A percentile compares a stretch with the other conserved stretches of the same genome.
These are phyloP conservation scores for Benitochromis conjunctus DNA, from an alignment of 2,113 vertebrate genomes.

Conservation along the genomic window DNA sequence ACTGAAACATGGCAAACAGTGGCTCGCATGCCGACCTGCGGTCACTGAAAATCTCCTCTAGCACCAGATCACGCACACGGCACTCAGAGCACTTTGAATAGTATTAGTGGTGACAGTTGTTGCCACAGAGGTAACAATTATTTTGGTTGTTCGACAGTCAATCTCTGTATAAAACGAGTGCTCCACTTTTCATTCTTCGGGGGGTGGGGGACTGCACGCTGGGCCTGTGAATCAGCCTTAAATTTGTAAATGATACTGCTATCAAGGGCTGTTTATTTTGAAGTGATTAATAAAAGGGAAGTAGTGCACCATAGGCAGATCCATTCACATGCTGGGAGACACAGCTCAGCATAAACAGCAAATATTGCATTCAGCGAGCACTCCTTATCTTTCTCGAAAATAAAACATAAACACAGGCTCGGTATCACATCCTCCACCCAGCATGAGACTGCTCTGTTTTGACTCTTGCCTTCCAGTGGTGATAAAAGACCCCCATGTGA, in stretches of 20 bases:
- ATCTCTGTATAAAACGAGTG: neutral
- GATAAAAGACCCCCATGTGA: conserved; percentile 1
- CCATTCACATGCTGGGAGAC: neutral
- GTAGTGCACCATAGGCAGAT: neutral
- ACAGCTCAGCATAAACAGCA: neutral
- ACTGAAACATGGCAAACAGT: neutral
- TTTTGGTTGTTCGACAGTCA: conserved; percentile 1
- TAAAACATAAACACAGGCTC: neutral
- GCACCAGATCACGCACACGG: neutral
- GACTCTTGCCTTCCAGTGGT: neutral
- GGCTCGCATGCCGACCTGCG: neutral
- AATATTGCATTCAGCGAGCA: neutral
- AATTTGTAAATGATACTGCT: conserved; percentile 30
- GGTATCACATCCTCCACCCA: neutral
- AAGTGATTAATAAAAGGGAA: neutral
- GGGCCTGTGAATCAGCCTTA: conserved; percentile 30
- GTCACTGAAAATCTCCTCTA: neutral
- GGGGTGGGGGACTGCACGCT: neutral
- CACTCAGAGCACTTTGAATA: neutral
- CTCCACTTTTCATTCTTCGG: neutral
- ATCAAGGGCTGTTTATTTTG: neutral
- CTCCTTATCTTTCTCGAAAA: neutral
- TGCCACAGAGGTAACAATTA: conserved; percentile 2
- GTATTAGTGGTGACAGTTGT: neutral
- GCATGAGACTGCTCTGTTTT: neutral